phyloP scores from a whole-genome alignment of 1,140 invertebrate genomes.

The Cecropterus lyciades region DNA sequence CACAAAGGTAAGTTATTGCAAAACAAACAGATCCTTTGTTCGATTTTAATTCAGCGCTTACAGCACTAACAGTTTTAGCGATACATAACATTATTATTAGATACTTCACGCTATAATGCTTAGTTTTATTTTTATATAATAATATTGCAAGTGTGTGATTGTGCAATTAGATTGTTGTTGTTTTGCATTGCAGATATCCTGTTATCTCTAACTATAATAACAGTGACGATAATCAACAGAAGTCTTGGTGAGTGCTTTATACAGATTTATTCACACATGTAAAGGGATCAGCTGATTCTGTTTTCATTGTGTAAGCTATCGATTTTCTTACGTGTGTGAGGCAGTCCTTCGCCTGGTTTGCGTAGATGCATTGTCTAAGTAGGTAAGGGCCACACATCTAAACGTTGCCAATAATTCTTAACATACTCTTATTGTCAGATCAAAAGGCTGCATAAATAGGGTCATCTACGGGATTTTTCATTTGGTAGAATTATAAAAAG shows the following conservation, averaged over 20 bases:
- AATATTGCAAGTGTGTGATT: constrained; percentile 40
- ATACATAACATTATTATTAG: constrained; percentile 56
- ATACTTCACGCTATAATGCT: constrained; percentile 42
- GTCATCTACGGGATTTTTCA: not conserved
- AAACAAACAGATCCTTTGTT: constrained; percentile 85
- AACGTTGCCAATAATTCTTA: constrained; percentile 8
- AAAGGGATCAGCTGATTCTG: constrained; percentile 73
- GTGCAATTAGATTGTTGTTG: constrained; percentile 55
- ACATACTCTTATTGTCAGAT: not conserved
- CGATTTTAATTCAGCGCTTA: constrained; percentile 64
- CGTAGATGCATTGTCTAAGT: constrained; percentile 28
- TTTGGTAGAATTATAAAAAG: not conserved
- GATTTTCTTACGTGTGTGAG: constrained; percentile 55
- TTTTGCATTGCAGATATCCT: constrained; percentile 79
- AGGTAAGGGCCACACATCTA: constrained; percentile 21
- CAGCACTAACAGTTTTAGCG: constrained; percentile 55
- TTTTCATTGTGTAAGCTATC: constrained; percentile 60
- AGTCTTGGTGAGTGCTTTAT: constrained; percentile 68
- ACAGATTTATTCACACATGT: constrained; percentile 26
- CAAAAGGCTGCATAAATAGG: not conserved
- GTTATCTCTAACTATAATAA: constrained; percentile 82
- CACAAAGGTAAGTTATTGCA: constrained; percentile 83
- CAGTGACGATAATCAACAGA: constrained; percentile 66
- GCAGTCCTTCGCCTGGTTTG: constrained; percentile 47
- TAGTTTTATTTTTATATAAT: constrained; percentile 36